Evolutionary conservation across 2,113 vertebrate genomes (phyloP).

Genomic region (Saguinus imperator): DNA sequence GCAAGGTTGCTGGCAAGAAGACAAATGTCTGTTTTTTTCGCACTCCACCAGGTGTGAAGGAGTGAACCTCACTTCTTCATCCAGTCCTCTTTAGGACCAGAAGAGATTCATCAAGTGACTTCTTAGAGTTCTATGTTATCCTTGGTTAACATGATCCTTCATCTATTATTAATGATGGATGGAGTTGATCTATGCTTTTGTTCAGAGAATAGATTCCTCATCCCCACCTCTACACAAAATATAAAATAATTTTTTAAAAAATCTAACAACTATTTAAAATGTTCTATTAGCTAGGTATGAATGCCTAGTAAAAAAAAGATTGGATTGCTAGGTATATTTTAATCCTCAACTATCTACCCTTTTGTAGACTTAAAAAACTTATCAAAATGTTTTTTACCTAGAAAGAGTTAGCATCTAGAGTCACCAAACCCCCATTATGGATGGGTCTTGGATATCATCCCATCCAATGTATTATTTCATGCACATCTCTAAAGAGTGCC

Average conservation of each 20-base stretch:
- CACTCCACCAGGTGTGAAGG: not conserved
- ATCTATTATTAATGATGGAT: not conserved
- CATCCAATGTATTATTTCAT: not conserved
- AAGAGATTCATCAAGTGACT: not conserved
- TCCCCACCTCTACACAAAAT: not conserved
- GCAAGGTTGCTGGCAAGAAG: not conserved
- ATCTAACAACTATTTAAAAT: not conserved
- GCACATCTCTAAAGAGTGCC: not conserved
- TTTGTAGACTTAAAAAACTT: not conserved
- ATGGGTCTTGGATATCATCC: not conserved
- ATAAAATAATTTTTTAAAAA: not conserved
- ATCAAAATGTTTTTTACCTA: not conserved
- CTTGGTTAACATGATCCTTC: not conserved
- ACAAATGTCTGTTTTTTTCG: not conserved
- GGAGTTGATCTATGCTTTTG: not conserved
- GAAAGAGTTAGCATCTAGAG: not conserved
- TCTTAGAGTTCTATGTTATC: not conserved
- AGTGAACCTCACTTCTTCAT: not conserved
- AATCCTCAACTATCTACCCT: not conserved
- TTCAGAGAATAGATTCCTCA: slow-evolving; percentile 25
- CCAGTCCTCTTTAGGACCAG: not conserved
- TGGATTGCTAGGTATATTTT: not conserved
- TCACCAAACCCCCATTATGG: not conserved
- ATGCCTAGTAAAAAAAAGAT: not conserved
- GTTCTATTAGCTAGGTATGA: not conserved